Evolutionary conservation across 2,888 invertebrate genomes (phyloP).

Genomic region (Caenorhabditis imperialis): DNA sequence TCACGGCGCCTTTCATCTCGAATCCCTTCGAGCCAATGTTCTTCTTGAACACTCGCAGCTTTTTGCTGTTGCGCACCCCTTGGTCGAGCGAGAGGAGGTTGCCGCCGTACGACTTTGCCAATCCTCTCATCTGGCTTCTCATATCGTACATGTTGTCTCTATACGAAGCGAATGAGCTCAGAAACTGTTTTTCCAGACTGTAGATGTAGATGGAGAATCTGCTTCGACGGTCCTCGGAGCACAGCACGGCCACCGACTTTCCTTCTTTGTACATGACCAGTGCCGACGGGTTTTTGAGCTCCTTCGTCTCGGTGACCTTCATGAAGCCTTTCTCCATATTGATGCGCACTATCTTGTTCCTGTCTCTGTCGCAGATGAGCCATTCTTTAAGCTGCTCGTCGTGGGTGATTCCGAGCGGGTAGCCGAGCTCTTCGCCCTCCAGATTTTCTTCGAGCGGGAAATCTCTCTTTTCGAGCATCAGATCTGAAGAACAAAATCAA

Average conservation of each 20-base stretch:
- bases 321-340: neutral
- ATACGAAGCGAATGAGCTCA: conserved; percentile 2
- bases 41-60: conserved; percentile 25
- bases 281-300: conserved; percentile 19
- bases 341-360: conserved; percentile 15
- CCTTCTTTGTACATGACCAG: conserved; percentile 25
- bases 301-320: neutral
- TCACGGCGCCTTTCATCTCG: neutral
- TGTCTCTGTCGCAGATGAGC: conserved; percentile 25
- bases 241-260: conserved; percentile 14
- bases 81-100: conserved; percentile 25
- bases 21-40: conserved; percentile 15
- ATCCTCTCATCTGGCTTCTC: conserved; percentile 15
- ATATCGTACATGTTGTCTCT: conserved; percentile 5
- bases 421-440: conserved; percentile 6
- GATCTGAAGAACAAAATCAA: no score
- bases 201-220: conserved; percentile 13
- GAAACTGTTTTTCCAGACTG: neutral
- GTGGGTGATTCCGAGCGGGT: conserved; percentile 30
- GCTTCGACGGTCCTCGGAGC: neutral
- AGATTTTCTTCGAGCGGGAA: conserved; percentile 1
- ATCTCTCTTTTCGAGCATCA: no score
- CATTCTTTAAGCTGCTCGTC: conserved; percentile 17
- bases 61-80: neutral
- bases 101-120: conserved; percentile 19